Percentiles rank a stretch among this genome's conserved stretches.
These are phyloP conservation scores for Tupaia tana DNA, from an alignment of 2,113 vertebrate genomes.

Conservation along the genomic window DNA sequence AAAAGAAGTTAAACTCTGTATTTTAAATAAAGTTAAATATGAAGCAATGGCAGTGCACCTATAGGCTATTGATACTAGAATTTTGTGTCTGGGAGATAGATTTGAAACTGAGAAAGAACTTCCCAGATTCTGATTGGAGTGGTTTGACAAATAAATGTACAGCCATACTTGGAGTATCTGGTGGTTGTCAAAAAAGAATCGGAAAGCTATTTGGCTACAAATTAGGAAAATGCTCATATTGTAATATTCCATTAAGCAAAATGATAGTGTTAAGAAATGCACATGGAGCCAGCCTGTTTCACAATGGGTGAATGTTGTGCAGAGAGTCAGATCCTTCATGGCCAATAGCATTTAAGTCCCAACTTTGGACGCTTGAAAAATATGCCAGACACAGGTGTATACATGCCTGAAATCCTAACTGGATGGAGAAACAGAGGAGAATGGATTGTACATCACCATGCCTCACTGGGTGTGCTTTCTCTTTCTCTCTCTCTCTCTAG, in stretches of 20 bases:
- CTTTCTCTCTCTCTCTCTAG: too few relatives aligned
- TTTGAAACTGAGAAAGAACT: not conserved
- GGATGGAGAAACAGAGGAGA: too few relatives aligned
- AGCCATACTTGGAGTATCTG: not conserved
- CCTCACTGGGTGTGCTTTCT: too few relatives aligned
- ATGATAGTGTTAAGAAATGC: not conserved
- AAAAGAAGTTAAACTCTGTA: not conserved
- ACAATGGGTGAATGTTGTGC: too few relatives aligned
- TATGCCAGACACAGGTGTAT: too few relatives aligned
- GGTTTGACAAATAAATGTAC: not conserved
- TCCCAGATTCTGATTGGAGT: not conserved
- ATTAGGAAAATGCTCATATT: not conserved
- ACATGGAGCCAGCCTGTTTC: too few relatives aligned
- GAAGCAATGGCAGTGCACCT: not conserved
- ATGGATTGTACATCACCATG: too few relatives aligned
- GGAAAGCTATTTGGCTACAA: not conserved
- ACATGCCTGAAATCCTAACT: too few relatives aligned
- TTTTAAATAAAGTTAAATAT: not conserved
- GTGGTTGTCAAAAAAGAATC: not conserved
- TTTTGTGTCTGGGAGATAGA: not conserved
- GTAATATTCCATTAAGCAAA: not conserved
- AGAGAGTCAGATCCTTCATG: too few relatives aligned
- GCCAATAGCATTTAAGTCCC: too few relatives aligned
- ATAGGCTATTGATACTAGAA: not conserved
- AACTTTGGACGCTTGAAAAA: too few relatives aligned